These are phyloP conservation scores for Columba janthina DNA, from an alignment of 2,113 vertebrate species.

Conservation along the genomic window DNA sequence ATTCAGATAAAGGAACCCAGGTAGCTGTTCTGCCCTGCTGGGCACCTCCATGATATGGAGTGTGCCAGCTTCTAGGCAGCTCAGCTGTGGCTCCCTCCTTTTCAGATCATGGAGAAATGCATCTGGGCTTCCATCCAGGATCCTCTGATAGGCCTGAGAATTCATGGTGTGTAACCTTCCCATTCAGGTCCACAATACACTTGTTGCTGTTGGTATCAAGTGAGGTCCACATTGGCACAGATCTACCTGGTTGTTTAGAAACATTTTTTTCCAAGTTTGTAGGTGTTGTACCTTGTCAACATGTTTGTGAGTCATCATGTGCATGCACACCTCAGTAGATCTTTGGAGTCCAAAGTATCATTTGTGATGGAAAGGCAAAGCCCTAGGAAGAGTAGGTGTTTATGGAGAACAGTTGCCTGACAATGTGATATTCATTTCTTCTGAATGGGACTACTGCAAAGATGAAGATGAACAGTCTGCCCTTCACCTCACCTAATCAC, in stretches of 20 bases:
- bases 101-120: not conserved
- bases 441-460: not conserved
- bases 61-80: not conserved
- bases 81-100: not conserved
- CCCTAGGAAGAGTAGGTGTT: not conserved
- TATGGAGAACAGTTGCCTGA: not conserved
- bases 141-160: not conserved
- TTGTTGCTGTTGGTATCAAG: not conserved
- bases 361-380: not conserved
- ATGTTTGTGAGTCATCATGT: not conserved
- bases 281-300: not conserved
- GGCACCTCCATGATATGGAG: not conserved
- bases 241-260: not conserved
- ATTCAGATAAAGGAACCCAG: not conserved
- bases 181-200: no score
- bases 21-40: not conserved
- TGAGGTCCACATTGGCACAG: not conserved
- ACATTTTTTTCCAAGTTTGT: not conserved
- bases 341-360: not conserved
- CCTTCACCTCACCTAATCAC: not conserved
- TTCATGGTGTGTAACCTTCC: accelerated
- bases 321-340: not conserved
- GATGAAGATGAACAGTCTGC: not conserved
- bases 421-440: not conserved
- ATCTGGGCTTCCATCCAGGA: not conserved